Base-by-base conservation (phyloP, 2,888 invertebrate species). In the Aethes cnicana region DNA sequence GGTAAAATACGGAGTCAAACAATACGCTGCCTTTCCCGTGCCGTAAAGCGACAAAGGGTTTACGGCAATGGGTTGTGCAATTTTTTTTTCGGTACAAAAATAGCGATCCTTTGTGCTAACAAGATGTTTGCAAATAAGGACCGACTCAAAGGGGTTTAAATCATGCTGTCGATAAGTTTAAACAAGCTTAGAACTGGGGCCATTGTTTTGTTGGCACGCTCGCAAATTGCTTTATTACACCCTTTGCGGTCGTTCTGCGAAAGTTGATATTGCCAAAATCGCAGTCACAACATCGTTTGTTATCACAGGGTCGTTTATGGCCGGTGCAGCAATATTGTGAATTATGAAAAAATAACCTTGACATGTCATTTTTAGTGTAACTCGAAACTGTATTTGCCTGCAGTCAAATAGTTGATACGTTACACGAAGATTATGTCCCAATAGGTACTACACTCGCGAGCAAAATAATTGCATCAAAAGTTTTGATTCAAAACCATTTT, bases 161-260 rank as follows among this genome's bases (percentile, higher is more conserved):
- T 88, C 87, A 85, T 75, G 74, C 81, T 73, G 88, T 86, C 81
- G 86, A 88, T 85, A 89, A 87, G 83, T 86, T 86, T 81, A 82
- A 88, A 84, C 81, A 84, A 80, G 78, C 84, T 87, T 82, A 86
- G 84, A 87, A 87, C 72, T 72, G 76, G 70, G 67, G 60, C 78
- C 77, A 84, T 89, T 89, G 89, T 89, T 87, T 83, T 87, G 84
- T 78, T 82, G 78, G 83, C 78, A 70, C 78, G 75, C 68, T 77
- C 75, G 78, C 84, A 85, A 88, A 89, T 89, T 84, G 84, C 89
- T 89, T 89, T 89, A 89, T 89, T 88, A 88, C 84, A 62, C 70
- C 69, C 61, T 70, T 69, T 75, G 75, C 71, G 77, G 68, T 66
- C 66, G 75, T 77, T 81, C 74, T 66, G 68, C 75, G 82, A 82